Evolutionary conservation across 2,113 vertebrate genomes (phyloP).

Genomic region (Oceanodroma tethys): DNA sequence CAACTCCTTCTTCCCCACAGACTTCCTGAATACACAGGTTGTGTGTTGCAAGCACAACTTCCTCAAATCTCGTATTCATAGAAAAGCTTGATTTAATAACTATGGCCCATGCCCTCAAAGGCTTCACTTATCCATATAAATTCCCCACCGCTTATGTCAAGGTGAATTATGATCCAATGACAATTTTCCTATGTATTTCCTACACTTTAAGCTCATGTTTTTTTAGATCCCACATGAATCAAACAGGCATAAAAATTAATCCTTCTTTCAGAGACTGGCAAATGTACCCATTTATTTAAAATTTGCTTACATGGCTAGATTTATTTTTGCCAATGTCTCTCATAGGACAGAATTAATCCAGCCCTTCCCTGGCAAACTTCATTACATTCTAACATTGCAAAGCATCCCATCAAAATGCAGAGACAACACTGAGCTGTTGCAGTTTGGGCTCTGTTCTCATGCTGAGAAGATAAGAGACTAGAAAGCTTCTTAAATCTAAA

Average conservation of each 20-base stretch:
- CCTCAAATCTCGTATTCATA: background rate
- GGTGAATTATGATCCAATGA: background rate
- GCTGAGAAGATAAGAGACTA: background rate
- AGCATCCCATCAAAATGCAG: background rate
- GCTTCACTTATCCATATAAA: background rate
- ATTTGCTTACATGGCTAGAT: background rate
- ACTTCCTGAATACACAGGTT: background rate
- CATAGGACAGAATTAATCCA: slow-evolving; percentile 3
- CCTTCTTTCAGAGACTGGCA: background rate
- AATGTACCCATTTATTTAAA: background rate
- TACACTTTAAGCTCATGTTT: background rate
- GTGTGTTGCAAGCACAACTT: background rate
- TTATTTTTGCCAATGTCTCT: background rate
- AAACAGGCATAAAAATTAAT: slow-evolving; percentile 1
- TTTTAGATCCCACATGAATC: background rate
- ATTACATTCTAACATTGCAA: background rate
- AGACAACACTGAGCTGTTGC: background rate
- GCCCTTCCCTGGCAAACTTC: background rate
- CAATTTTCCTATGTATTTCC: background rate
- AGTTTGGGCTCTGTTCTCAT: background rate
- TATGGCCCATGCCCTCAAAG: background rate
- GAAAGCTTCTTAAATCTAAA: slow-evolving; percentile 6
- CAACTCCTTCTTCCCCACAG: background rate
- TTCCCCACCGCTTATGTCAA: background rate
- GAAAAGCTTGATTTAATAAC: background rate